Conservation (phyloP, 1,140 invertebrate genomes). For the Fopius arisanus region DNA sequence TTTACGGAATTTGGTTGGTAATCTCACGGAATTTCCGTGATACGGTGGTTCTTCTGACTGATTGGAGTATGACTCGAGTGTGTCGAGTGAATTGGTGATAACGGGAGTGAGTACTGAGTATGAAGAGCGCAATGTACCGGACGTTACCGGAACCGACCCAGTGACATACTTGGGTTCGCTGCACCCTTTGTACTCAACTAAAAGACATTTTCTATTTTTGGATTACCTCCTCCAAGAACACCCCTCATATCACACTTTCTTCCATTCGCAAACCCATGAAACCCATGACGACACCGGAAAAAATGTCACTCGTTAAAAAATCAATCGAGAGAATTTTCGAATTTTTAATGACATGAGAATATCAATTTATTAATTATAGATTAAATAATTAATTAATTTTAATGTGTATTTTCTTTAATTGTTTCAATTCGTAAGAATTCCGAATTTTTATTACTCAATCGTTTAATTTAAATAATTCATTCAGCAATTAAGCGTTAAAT, state of each 20-base stretch:
- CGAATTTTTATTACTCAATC: too few species aligned
- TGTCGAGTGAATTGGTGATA: conserved; percentile 11
- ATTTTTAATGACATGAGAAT: too few species aligned
- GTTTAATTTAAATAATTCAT: too few species aligned
- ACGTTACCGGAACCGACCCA: conserved; percentile 25
- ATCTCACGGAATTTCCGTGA: too few species aligned
- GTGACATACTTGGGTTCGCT: conserved; percentile 28
- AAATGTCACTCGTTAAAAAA: background rate
- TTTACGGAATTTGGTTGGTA: too few species aligned
- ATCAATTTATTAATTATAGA: too few species aligned
- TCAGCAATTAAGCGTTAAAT: too few species aligned
- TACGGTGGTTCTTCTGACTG: background rate
- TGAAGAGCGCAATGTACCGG: conserved; percentile 24
- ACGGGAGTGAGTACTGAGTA: background rate
- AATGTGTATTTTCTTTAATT: too few species aligned
- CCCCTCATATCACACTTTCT: background rate
- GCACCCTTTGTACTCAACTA: conserved; percentile 12
- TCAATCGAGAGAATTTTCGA: too few species aligned
- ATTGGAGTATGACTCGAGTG: conserved; percentile 5
- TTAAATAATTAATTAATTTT: too few species aligned
- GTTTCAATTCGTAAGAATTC: too few species aligned
- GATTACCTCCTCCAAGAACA: background rate
- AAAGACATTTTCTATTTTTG: conserved; percentile 22
- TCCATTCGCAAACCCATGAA: background rate
- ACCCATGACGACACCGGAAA: too few species aligned